A percentile compares a stretch with the other conserved stretches of the same genome.
Conservation (phyloP, 2,113 vertebrate genomes). For the Syngnathus scovelli region DNA sequence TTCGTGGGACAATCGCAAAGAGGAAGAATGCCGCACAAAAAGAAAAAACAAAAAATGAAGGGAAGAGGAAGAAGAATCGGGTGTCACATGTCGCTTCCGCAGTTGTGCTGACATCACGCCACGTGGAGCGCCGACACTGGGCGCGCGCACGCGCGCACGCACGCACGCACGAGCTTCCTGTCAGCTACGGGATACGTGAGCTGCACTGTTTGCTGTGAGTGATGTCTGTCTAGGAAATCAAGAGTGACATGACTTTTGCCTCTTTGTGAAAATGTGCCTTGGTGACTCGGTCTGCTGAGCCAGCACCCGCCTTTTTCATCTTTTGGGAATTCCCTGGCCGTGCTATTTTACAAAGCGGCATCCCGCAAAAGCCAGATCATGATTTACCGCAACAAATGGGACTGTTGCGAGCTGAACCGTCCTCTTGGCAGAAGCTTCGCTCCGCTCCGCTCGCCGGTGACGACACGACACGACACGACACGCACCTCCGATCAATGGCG, state of each 20-base stretch:
- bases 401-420: background rate
- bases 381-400: background rate
- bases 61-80: constrained; percentile 51
- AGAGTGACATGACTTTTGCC: background rate
- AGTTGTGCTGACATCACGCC: constrained; percentile 37
- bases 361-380: background rate
- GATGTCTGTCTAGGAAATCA: background rate
- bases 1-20: background rate
- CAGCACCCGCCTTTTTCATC: background rate
- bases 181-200: constrained; percentile 28
- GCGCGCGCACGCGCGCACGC: constrained; percentile 3
- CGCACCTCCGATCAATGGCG: background rate
- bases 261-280: background rate
- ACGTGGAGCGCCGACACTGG: constrained; percentile 1
- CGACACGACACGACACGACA: background rate
- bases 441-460: background rate
- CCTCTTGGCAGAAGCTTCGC: background rate
- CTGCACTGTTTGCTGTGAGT: constrained; percentile 3
- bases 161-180: constrained; percentile 37
- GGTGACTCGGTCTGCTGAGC: too few species aligned
- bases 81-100: constrained; percentile 40
- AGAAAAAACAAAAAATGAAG: constrained; percentile 7
- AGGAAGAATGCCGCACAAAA: constrained; percentile 16
- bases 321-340: background rate
- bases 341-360: background rate